Percentiles rank a stretch among this genome's conserved stretches.
Evolutionary conservation across 2,888 invertebrate species (phyloP).

Genomic region (Cordilura impudica): DNA sequence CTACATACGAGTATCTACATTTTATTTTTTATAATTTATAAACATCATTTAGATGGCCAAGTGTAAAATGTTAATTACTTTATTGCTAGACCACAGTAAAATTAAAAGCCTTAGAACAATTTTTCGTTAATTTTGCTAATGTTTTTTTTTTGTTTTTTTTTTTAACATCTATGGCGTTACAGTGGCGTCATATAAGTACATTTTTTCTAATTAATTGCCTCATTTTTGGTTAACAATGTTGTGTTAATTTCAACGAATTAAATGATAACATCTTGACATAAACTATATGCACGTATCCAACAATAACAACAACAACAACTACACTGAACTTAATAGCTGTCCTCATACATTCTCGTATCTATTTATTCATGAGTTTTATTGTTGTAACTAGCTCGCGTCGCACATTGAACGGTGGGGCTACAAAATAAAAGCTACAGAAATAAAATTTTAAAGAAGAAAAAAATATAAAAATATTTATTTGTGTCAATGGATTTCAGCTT

Average conservation of each 20-base stretch:
- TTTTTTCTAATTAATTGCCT: conserved; percentile 76
- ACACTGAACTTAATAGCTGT: conserved; percentile 8
- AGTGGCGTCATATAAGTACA: conserved; percentile 40
- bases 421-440: too few species aligned
- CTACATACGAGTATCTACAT: not conserved
- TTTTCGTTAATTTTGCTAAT: conserved; percentile 36
- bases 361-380: not conserved
- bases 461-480: too few species aligned
- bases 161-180: not conserved
- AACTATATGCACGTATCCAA: conserved; percentile 40
- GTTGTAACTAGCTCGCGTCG: not conserved
- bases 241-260: conserved; percentile 78
- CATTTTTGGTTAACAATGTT: conserved; percentile 77
- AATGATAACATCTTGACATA: conserved; percentile 75
- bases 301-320: not conserved
- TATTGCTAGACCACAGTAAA: conserved; percentile 14
- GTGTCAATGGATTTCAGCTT: too few species aligned
- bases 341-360: conserved; percentile 44
- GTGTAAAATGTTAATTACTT: conserved; percentile 58
- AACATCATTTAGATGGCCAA: conserved; percentile 11
- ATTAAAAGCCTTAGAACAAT: conserved; percentile 33
- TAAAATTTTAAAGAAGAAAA: not conserved
- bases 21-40: too few species aligned
- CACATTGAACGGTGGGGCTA: not conserved
- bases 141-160: conserved; percentile 6